Conservation (phyloP, 2,113 vertebrate species). For the Rallus limicola region DNA sequence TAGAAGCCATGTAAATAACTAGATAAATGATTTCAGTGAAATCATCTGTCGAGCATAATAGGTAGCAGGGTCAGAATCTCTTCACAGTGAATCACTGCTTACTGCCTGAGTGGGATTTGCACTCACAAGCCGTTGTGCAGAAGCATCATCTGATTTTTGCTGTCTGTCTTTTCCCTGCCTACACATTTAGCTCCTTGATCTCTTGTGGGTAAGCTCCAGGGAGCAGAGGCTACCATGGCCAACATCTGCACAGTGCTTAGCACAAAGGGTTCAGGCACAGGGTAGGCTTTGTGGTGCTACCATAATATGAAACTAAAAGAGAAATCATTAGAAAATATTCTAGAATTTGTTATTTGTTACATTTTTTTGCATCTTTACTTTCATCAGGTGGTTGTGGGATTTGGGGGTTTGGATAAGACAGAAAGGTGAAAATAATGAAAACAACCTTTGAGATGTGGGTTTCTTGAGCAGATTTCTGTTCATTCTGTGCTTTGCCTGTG, state of each 20-base stretch:
- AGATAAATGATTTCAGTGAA: conserved; percentile 12
- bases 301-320: neutral
- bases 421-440: neutral
- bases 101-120: neutral
- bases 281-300: neutral
- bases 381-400: neutral
- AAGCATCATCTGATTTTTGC: neutral
- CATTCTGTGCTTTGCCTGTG: neutral
- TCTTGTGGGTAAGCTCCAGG: neutral
- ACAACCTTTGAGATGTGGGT: neutral
- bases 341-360: neutral
- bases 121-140: neutral
- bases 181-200: neutral
- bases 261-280: neutral
- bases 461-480: neutral
- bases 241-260: neutral
- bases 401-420: neutral
- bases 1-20: conserved; percentile 40
- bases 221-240: neutral
- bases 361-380: neutral
- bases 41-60: neutral
- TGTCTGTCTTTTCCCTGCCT: conserved; percentile 10
- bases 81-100: conserved; percentile 13
- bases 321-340: neutral
- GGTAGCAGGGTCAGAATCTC: conserved; percentile 35